A percentile compares a stretch with the other conserved stretches of the same genome.
Conservation (phyloP, 2,797 vertebrate species). For the Eutrigla gurnardus region DNA sequence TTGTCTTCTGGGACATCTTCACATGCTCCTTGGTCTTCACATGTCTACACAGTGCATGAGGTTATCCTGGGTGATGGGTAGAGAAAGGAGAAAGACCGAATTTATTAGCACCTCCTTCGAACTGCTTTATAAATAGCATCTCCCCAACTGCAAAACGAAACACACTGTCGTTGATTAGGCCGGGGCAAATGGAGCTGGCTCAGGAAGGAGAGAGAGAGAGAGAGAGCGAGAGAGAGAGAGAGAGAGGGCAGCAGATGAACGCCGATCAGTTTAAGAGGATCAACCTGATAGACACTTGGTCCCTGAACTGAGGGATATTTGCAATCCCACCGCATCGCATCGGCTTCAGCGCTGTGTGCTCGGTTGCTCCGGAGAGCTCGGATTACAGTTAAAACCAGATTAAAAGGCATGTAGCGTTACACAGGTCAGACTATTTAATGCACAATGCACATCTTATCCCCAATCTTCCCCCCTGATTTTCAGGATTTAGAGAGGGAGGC, state of each 20-base stretch:
- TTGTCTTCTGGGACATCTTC: slow-evolving; percentile 80
- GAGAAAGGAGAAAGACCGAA: background rate
- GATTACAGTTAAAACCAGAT: slow-evolving; percentile 48
- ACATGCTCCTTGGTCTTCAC: slow-evolving; percentile 65
- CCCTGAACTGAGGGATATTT: slow-evolving; percentile 27
- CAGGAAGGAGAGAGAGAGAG: background rate
- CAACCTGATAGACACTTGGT: slow-evolving; percentile 19
- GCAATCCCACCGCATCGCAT: slow-evolving; percentile 16
- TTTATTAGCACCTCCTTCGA: background rate
- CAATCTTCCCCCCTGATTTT: background rate
- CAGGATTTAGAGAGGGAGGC: slow-evolving; percentile 6
- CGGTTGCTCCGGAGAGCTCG: slow-evolving; percentile 20
- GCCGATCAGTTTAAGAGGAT: slow-evolving; percentile 46
- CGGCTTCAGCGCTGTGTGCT: slow-evolving; percentile 13
- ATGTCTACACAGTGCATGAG: slow-evolving; percentile 60
- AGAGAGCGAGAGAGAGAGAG: background rate
- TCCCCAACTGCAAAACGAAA: background rate
- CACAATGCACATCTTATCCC: slow-evolving; percentile 19
- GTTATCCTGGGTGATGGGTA: slow-evolving; percentile 52
- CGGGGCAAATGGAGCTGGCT: background rate
- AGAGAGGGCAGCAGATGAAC: slow-evolving; percentile 8
- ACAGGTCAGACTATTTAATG: slow-evolving; percentile 34
- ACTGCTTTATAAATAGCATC: background rate
- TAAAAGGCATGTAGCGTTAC: slow-evolving; percentile 27
- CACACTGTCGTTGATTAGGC: too few species aligned